Base-by-base conservation (phyloP, 2,797 vertebrate species). In the Spinibarbus caldwelli region DNA sequence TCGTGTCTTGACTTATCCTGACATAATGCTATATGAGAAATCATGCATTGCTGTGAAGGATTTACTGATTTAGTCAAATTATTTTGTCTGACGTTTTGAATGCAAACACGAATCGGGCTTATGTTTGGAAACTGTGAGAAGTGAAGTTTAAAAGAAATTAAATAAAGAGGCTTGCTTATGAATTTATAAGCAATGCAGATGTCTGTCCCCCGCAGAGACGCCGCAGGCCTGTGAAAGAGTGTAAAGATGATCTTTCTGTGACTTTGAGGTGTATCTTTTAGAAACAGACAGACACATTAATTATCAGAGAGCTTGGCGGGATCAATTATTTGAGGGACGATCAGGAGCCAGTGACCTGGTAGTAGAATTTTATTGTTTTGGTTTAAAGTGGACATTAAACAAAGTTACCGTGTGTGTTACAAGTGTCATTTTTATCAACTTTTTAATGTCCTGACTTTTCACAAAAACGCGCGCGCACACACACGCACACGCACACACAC, bases 131-230 rank as follows among this genome's bases (percentile, higher is more conserved):
- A 49, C n/a, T 70, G 7, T 29, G 80, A 64, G 26, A 62, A 26
- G 49, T 23, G 49, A 54, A 54, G n/a, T 64, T 31, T 31, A 64
- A 57, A 52, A 64, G 52, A 29, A 87, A 91, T 91, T 87, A 89
- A 91, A 93, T 91, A 90, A 91, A 90, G 92, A 17, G 29, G 29
- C 62, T 66, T 17, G 15, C 6, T 64, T 31, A 31, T 90, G 93
- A 92, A 93, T 93, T 93, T 78, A 93, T 87, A 86, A 86, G 54
- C 80, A 82, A 86, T 83, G 86, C 83, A 88, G 76, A 79, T 75
- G 29, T 83, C 62, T 87, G 87, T 47, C 31, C 5, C 36, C 52
- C 86, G 85, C 68, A 23, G 78, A n/a, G 52, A n/a, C 0, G 3
- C 9, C 17, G 3, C 19, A 14, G 72, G 72, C 19, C 47, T 2